These are phyloP conservation scores for Rousettus madagascariensis DNA, from an alignment of 2,797 vertebrate genomes.

Conservation along the genomic window DNA sequence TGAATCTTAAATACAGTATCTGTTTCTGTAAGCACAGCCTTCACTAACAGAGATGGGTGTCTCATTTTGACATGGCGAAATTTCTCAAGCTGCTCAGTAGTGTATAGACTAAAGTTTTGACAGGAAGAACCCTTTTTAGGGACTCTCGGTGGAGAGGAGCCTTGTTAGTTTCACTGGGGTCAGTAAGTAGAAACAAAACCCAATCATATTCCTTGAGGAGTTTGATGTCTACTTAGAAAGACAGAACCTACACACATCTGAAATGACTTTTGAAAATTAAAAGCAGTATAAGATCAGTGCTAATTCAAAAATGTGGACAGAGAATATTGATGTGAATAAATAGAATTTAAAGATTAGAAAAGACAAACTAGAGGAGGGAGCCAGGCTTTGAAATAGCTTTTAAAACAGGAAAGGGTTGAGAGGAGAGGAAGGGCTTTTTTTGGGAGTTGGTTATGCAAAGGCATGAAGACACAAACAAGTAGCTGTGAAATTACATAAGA, in stretches of 20 bases:
- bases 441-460: not conserved
- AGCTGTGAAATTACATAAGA: not conserved
- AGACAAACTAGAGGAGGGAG: not conserved
- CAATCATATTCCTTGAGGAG: not conserved
- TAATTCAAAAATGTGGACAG: not conserved
- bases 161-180: not conserved
- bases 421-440: not conserved
- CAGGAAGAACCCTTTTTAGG: not conserved
- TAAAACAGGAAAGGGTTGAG: not conserved
- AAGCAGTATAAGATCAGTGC: not conserved
- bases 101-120: not conserved
- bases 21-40: conserved; percentile 71
- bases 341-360: conserved; percentile 16
- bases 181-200: not conserved
- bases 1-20: conserved; percentile 66
- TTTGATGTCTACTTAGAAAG: not conserved
- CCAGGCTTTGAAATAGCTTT: conserved; percentile 30
- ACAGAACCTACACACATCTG: not conserved
- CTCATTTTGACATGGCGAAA: conserved; percentile 18
- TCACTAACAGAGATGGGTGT: conserved; percentile 25
- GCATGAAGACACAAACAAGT: not conserved
- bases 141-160: not conserved
- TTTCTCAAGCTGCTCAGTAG: not conserved
- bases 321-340: not conserved
- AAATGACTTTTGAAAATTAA: conserved; percentile 42